Conservation (phyloP, 2,888 invertebrate species). For the Pachymerium ferrugineum region DNA sequence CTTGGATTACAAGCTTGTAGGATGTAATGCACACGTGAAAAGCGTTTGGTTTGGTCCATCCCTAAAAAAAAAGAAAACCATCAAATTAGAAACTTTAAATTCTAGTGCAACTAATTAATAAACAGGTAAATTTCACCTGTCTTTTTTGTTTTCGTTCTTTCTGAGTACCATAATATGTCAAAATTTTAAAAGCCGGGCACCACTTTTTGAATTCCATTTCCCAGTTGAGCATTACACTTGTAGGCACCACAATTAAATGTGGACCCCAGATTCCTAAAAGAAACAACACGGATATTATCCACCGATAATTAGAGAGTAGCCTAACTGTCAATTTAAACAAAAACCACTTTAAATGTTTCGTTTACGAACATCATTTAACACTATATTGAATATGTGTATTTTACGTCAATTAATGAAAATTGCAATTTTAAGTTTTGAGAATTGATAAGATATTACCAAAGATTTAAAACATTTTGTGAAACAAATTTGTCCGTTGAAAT, state of each 20-base stretch:
- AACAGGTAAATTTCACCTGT: conserved; percentile 37
- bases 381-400: no score
- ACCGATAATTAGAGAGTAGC: no score
- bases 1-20: conserved; percentile 96
- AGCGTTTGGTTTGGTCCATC: conserved; percentile 98
- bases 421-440: no score
- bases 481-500: not conserved
- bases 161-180: conserved; percentile 95
- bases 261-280: conserved; percentile 85
- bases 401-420: no score
- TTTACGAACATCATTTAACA: no score
- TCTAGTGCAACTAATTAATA: conserved; percentile 13
- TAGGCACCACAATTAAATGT: conserved; percentile 96
- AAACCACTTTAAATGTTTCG: not conserved
- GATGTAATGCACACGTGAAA: conserved; percentile 98
- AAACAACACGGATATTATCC: conserved; percentile 24
- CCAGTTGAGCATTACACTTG: conserved; percentile 99
- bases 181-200: conserved; percentile 98
- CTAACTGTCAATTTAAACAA: not conserved
- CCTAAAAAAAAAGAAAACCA: conserved; percentile 45
- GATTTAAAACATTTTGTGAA: not conserved
- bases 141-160: conserved; percentile 89
- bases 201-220: conserved; percentile 99
- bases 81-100: not conserved
- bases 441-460: no score